phyloP scores from a whole-genome alignment of 1,140 invertebrate species.

The Drosophila novamexicana region DNA sequence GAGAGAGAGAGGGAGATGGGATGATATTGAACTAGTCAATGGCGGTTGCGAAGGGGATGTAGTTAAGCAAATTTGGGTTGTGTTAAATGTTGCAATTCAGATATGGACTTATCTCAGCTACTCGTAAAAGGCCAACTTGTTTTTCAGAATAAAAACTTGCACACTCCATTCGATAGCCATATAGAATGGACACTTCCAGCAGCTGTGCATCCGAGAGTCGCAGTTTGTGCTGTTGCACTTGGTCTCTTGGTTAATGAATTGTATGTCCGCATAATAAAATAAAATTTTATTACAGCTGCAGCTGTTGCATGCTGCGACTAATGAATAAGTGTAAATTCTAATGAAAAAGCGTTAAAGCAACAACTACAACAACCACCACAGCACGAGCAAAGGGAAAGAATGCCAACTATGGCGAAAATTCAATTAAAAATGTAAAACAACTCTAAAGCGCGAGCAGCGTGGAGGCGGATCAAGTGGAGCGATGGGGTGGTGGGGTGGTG shows the following conservation, averaged over 20 bases:
- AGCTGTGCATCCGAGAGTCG: constrained; percentile 21
- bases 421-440: constrained; percentile 83
- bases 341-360: constrained; percentile 68
- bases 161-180: constrained; percentile 21
- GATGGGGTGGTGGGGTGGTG: neutral
- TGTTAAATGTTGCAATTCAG: neutral
- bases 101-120: no score
- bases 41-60: neutral
- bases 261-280: constrained; percentile 68
- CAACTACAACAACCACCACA: constrained; percentile 30
- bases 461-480: neutral
- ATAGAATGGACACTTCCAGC: constrained; percentile 31
- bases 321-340: constrained; percentile 83
- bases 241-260: constrained; percentile 63
- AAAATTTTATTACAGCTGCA: constrained; percentile 73
- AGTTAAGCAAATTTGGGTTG: neutral
- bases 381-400: constrained; percentile 42
- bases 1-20: neutral
- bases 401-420: constrained; percentile 81
- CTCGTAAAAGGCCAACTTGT: constrained; percentile 18
- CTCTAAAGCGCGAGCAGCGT: constrained; percentile 65
- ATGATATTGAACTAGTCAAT: neutral
- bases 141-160: constrained; percentile 20
- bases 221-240: constrained; percentile 8
- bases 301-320: constrained; percentile 78